Evolutionary conservation across 2,888 invertebrate species (phyloP).

Genomic region (Nemapogon koenigi): DNA sequence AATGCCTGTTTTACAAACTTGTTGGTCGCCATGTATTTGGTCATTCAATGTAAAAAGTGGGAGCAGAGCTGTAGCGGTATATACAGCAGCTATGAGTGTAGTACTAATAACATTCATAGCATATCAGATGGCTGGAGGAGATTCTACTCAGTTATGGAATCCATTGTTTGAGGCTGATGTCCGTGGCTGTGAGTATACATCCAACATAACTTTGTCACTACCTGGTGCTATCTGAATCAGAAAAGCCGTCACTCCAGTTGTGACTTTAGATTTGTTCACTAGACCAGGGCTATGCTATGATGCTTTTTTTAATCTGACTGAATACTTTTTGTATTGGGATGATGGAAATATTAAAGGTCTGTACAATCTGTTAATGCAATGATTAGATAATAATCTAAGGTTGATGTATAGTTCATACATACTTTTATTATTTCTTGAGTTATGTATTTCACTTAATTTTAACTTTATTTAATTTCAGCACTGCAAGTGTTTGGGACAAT

Average conservation of each 20-base stretch:
- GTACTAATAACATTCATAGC: slow-evolving; percentile 75
- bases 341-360: no score
- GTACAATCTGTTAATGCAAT: no score
- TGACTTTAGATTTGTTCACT: no score
- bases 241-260: neutral
- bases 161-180: slow-evolving; percentile 90
- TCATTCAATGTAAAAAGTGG: slow-evolving; percentile 78
- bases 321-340: no score
- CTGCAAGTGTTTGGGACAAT: slow-evolving; percentile 74
- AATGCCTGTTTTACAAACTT: slow-evolving; percentile 78
- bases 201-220: no score
- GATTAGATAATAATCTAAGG: no score
- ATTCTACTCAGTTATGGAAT: slow-evolving; percentile 87
- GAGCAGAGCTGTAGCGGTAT: slow-evolving; percentile 79
- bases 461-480: slow-evolving; percentile 69
- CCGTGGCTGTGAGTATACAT: slow-evolving; percentile 67
- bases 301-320: no score
- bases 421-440: no score
- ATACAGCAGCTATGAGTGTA: slow-evolving; percentile 76
- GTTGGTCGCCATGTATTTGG: slow-evolving; percentile 91
- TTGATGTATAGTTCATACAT: no score
- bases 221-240: no score
- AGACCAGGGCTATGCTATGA: no score
- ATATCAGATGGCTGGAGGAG: slow-evolving; percentile 86
- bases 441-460: no score